Conservation (phyloP, 2,797 vertebrate species). For the Pteropus rufus region DNA sequence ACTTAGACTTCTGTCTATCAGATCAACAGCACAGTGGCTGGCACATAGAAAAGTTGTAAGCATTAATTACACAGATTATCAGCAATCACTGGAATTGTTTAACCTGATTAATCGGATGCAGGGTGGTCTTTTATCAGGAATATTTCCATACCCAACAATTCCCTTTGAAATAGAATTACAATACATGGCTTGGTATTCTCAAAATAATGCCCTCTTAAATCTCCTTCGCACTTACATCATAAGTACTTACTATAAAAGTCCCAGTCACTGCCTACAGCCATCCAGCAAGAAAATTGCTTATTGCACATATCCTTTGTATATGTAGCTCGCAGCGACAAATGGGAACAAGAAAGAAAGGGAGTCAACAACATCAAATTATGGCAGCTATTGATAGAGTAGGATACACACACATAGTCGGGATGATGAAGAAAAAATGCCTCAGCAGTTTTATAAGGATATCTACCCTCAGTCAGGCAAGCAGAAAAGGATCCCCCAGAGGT, state of each 20-base stretch:
- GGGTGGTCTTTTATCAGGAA: slow-evolving; percentile 12
- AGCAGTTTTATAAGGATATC: slow-evolving; percentile 24
- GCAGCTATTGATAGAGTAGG: slow-evolving; percentile 21
- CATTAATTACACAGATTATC: background rate
- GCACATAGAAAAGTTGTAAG: background rate
- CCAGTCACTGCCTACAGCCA: slow-evolving; percentile 54
- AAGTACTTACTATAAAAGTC: slow-evolving; percentile 60
- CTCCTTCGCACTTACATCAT: slow-evolving; percentile 51
- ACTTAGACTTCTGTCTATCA: background rate
- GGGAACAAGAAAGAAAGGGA: background rate
- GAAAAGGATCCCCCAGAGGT: background rate
- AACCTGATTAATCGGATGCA: background rate
- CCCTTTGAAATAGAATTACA: slow-evolving; percentile 38
- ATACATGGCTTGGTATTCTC: background rate
- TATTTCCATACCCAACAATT: slow-evolving; percentile 29
- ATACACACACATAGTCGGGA: background rate
- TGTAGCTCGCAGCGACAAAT: slow-evolving; percentile 14
- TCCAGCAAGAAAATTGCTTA: slow-evolving; percentile 58
- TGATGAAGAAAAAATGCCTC: slow-evolving; percentile 22
- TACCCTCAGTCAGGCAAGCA: background rate
- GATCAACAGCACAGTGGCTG: background rate
- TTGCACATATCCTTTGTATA: slow-evolving; percentile 37
- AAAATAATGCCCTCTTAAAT: slow-evolving; percentile 64
- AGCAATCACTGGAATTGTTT: background rate
- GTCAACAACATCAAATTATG: background rate